Conservation (phyloP, 2,797 vertebrate genomes). For the Chelon auratus region DNA sequence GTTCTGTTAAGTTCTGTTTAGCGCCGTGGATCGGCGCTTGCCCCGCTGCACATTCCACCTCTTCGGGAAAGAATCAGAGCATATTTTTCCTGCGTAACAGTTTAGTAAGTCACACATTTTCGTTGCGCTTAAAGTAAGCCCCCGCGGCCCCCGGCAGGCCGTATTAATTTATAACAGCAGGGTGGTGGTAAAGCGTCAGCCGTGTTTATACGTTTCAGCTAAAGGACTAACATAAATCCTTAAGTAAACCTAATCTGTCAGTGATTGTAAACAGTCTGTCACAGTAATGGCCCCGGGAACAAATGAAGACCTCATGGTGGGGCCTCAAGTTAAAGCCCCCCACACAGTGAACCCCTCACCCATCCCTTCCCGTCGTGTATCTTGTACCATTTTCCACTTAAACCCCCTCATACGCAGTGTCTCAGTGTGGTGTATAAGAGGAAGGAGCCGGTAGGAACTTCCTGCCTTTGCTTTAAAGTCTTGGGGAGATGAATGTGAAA, state of each 20-base stretch:
- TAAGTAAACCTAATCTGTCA: constrained; percentile 82
- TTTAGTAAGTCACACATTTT: constrained; percentile 53
- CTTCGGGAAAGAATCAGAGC: constrained; percentile 28
- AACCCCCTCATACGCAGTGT: constrained; percentile 8
- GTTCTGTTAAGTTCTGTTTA: constrained; percentile 32
- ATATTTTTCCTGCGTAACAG: constrained; percentile 31
- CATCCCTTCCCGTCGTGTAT: constrained; percentile 9
- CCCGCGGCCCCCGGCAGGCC: constrained; percentile 1
- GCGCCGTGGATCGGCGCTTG: constrained; percentile 10
- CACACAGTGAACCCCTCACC: constrained; percentile 10
- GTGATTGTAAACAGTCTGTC: constrained; percentile 84
- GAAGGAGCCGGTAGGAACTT: constrained; percentile 49
- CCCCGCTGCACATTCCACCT: constrained; percentile 8
- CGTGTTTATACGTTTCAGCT: constrained; percentile 74
- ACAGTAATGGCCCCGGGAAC: constrained; percentile 81
- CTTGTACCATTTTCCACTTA: constrained; percentile 25
- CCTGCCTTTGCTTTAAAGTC: constrained; percentile 52
- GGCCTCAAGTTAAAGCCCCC: constrained; percentile 61
- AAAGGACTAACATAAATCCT: constrained; percentile 80
- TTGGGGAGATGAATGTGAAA: constrained; percentile 43
- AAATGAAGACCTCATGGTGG: constrained; percentile 81
- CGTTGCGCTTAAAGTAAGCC: constrained; percentile 35
- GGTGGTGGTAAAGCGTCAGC: constrained; percentile 55
- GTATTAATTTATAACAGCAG: constrained; percentile 57
- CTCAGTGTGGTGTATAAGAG: constrained; percentile 29